These are phyloP conservation scores for Girardinus metallicus DNA, from an alignment of 2,797 vertebrate genomes.

Conservation along the genomic window DNA sequence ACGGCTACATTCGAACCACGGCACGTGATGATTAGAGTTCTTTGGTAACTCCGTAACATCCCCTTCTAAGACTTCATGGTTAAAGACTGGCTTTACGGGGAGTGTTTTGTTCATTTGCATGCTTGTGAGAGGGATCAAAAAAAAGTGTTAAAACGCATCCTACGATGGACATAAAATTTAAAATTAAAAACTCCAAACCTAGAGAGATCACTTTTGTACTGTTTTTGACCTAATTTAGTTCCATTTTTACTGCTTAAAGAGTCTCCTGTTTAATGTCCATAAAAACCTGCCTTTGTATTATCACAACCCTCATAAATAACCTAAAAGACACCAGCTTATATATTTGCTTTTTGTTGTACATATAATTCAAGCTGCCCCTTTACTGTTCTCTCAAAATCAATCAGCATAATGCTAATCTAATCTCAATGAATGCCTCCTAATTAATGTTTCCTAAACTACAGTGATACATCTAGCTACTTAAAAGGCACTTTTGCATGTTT, in stretches of 20 bases:
- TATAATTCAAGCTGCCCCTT: neutral
- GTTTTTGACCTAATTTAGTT: conserved; percentile 11
- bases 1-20: conserved; percentile 50
- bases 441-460: conserved; percentile 26
- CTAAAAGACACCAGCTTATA: neutral
- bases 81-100: conserved; percentile 5
- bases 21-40: conserved; percentile 50
- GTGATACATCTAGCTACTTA: conserved; percentile 33
- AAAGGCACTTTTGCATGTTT: conserved; percentile 74
- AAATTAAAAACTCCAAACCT: neutral
- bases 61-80: neutral
- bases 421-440: conserved; percentile 12
- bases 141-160: neutral
- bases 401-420: conserved; percentile 3
- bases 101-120: neutral
- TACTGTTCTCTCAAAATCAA: neutral
- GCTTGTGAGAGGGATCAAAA: neutral
- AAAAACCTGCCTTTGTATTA: conserved; percentile 20
- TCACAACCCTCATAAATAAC: conserved; percentile 5
- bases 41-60: conserved; percentile 61
- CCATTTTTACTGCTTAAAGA: conserved; percentile 36
- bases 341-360: no score
- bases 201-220: neutral
- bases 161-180: neutral
- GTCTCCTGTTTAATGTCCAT: conserved; percentile 18